Percentiles rank a stretch among this genome's conserved stretches.
phyloP scores from a whole-genome alignment of 2,797 vertebrate species.

The Anguilla marmorata region DNA sequence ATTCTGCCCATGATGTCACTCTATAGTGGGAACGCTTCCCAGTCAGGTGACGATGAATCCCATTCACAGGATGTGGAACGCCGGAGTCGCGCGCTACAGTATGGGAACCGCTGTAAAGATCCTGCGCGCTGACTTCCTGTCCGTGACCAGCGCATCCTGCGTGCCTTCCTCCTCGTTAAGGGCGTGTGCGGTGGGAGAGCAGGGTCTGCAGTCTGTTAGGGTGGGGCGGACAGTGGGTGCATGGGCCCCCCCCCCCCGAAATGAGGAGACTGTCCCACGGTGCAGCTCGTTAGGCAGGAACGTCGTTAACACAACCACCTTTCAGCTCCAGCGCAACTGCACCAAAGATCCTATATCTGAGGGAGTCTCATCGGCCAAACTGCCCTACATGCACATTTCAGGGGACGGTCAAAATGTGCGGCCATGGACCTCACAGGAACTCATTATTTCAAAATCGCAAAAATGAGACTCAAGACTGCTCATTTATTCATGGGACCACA shows the following conservation, averaged over 20 bases:
- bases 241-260: background rate
- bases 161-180: background rate
- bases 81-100: background rate
- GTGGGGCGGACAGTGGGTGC: background rate
- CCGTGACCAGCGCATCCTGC: background rate
- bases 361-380: background rate
- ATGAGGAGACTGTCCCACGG: background rate
- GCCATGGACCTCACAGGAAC: background rate
- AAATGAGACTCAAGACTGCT: background rate
- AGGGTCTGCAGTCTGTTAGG: no score
- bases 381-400: background rate
- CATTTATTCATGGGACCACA: background rate
- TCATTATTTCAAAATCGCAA: background rate
- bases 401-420: background rate
- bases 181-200: background rate
- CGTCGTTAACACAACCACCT: background rate
- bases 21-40: background rate
- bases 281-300: background rate
- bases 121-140: background rate
- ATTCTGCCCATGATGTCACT: slow-evolving; percentile 11
- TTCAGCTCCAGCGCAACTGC: background rate
- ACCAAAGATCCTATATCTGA: background rate
- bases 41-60: slow-evolving; percentile 50
- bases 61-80: slow-evolving; percentile 54
- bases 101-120: background rate